Base-by-base conservation (phyloP, 2,888 invertebrate species). In the Clusia tigrina region DNA sequence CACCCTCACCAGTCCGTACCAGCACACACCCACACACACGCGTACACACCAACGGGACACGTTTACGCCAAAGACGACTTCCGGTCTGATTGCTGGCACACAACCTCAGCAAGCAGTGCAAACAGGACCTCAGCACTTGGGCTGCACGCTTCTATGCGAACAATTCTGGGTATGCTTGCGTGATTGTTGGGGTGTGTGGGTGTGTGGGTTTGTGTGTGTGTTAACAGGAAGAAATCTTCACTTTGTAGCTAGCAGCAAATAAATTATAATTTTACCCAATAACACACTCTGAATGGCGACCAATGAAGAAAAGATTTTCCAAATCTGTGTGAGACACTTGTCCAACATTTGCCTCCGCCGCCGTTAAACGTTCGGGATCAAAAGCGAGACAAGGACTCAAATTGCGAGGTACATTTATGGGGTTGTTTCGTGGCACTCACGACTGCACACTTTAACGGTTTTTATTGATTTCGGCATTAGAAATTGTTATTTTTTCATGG, bases 51-150 rank as follows among this genome's bases (percentile, higher is more conserved):
- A n/a, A 32, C 32, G 6, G 32, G 6, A 12, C 32, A 32, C 32
- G 12, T 12, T 32, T 32, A 32, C 64, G 67, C 61, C 60, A 62
- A 63, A 66, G 63, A 62, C 63, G 64, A 69, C 67, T 65, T 67
- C 63, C 76, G 66, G 70, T 65, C 67, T 66, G 59, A 62, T 69
- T 67, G 73, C 70, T 71, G 71, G 59, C 69, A 46, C 65, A 57
- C 69, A 74, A 72, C 68, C n/a, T n/a, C n/a, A n/a, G n/a, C n/a
- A n/a, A n/a, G n/a, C n/a, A n/a, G n/a, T n/a, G n/a, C n/a, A n/a
- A n/a, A n/a, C n/a, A n/a, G n/a, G n/a, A n/a, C n/a, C n/a, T n/a
- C n/a, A n/a, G n/a, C n/a, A 42, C 9, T 42, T 42, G 42, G 15
- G 10, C n/a, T 42, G 42, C 42, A 3, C n/a, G 42, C n/a, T n/a